Conservation (phyloP, 2,888 invertebrate species). For the Caenorhabditis doughertyi region DNA sequence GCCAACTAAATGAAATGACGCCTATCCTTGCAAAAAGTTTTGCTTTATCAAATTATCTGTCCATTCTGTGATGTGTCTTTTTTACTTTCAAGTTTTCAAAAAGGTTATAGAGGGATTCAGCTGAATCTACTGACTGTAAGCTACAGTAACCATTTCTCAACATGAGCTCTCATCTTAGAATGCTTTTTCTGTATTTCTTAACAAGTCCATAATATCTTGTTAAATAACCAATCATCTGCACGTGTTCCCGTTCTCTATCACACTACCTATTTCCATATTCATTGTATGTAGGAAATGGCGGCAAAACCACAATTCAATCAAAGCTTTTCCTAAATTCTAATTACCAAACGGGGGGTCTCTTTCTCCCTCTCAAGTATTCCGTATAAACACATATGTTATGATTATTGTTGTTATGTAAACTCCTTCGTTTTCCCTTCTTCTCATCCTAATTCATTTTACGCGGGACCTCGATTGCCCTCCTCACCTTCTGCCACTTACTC, state of each 20-base stretch:
- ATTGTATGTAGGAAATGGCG: conserved; percentile 25
- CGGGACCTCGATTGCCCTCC: background rate
- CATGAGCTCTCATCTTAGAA: too few relatives aligned
- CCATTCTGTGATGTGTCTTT: too few relatives aligned
- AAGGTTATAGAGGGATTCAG: too few relatives aligned
- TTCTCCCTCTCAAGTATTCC: background rate
- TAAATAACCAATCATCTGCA: background rate
- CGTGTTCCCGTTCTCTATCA: conserved; percentile 1
- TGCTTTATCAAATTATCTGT: too few relatives aligned
- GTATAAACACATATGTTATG: conserved; percentile 41
- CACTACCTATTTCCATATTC: conserved; percentile 35
- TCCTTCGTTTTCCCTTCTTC: background rate
- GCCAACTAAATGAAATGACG: too few relatives aligned
- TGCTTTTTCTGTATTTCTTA: too few relatives aligned
- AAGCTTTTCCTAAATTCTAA: conserved; percentile 31
- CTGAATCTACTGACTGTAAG: too few relatives aligned
- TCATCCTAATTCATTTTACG: conserved; percentile 27
- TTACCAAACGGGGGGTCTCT: conserved; percentile 10
- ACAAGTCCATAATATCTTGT: background rate
- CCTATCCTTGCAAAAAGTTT: too few relatives aligned
- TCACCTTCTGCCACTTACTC: conserved; percentile 23
- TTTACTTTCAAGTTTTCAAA: too few relatives aligned
- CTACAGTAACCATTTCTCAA: too few relatives aligned
- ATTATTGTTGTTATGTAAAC: conserved; percentile 49
- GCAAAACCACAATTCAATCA: conserved; percentile 47